phyloP scores from a whole-genome alignment of 2,113 vertebrate species.

The Heterocephalus glaber region DNA sequence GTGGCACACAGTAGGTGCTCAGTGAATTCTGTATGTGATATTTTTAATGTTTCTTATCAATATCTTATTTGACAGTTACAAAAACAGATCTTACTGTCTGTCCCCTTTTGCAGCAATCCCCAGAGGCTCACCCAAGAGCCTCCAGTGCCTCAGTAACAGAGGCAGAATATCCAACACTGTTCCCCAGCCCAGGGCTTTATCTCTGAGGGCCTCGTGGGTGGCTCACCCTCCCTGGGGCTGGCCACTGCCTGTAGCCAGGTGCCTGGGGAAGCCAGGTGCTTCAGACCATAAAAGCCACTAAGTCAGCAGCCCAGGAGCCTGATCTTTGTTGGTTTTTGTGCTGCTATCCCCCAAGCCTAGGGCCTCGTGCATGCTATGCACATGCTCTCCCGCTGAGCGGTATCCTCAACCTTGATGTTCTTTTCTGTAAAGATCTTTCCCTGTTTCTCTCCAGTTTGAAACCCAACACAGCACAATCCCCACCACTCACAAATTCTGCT shows the following conservation, averaged over 20 bases:
- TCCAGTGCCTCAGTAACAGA: background rate
- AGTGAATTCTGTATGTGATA: background rate
- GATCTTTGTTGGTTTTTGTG: background rate
- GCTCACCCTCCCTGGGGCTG: background rate
- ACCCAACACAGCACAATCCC: background rate
- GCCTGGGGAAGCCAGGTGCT: background rate
- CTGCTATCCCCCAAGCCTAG: rapidly evolving
- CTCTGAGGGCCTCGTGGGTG: background rate
- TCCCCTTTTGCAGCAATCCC: background rate
- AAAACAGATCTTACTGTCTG: background rate
- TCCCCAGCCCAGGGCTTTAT: background rate
- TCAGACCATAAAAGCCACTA: background rate
- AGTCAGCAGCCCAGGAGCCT: background rate
- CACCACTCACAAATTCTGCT: background rate
- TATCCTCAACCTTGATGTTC: no score
- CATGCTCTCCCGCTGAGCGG: background rate
- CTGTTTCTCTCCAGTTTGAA: background rate
- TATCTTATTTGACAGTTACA: background rate
- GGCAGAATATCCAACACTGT: background rate
- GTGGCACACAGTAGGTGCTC: background rate
- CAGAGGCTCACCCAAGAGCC: background rate
- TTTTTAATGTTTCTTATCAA: background rate
- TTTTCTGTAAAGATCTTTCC: background rate
- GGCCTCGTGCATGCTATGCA: background rate
- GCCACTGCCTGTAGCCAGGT: background rate